These are phyloP conservation scores for Agrotis exclamationis DNA, from an alignment of 2,888 invertebrate genomes.

Conservation along the genomic window DNA sequence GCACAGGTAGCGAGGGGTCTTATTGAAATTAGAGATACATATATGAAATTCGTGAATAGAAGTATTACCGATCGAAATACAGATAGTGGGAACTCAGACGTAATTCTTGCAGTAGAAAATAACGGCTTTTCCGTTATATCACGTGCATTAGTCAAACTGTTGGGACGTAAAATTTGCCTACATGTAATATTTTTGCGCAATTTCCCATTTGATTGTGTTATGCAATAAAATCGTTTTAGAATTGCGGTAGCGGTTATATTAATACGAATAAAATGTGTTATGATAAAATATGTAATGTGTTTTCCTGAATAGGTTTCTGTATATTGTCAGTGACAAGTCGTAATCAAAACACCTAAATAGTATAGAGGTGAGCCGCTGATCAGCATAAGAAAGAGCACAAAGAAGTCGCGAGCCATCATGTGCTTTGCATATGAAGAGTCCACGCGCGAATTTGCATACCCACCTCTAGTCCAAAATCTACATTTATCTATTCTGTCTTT, in stretches of 20 bases:
- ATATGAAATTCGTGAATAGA: slow-evolving; percentile 85
- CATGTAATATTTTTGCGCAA: slow-evolving; percentile 53
- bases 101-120: slow-evolving; percentile 66
- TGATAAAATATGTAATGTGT: slow-evolving; percentile 37
- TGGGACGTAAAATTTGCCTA: slow-evolving; percentile 54
- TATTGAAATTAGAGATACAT: slow-evolving; percentile 90
- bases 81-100: slow-evolving; percentile 71
- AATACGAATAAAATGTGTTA: slow-evolving; percentile 48
- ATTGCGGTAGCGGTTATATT: slow-evolving; percentile 44
- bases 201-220: slow-evolving; percentile 44
- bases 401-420: slow-evolving; percentile 80
- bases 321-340: slow-evolving; percentile 60
- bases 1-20: slow-evolving; percentile 87
- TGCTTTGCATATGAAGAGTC: slow-evolving; percentile 89
- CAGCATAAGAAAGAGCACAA: slow-evolving; percentile 82
- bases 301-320: slow-evolving; percentile 35
- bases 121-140: slow-evolving; percentile 66
- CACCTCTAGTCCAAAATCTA: slow-evolving; percentile 81
- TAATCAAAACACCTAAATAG: slow-evolving; percentile 71
- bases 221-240: slow-evolving; percentile 38
- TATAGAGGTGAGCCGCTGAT: slow-evolving; percentile 69
- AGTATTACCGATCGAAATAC: slow-evolving; percentile 77
- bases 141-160: slow-evolving; percentile 42
- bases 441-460: slow-evolving; percentile 89
- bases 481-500: slow-evolving; percentile 78